Percentiles rank a stretch among this genome's conserved stretches.
These are phyloP conservation scores for Ooceraea biroi DNA, from an alignment of 1,140 invertebrate species.

Conservation along the genomic window DNA sequence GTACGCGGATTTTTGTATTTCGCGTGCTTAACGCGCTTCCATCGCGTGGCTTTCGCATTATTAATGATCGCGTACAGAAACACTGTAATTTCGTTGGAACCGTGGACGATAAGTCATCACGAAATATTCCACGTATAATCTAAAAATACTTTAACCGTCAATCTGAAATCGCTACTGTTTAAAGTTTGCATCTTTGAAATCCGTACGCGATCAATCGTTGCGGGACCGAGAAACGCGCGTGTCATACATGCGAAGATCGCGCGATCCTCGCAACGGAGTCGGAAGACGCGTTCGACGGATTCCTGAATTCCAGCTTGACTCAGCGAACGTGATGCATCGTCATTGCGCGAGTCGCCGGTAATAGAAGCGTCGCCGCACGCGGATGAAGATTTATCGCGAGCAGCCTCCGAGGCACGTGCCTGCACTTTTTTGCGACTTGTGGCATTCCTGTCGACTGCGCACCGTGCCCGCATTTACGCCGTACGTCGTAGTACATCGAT, in stretches of 20 bases:
- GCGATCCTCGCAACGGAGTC: not conserved
- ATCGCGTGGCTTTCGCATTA: not conserved
- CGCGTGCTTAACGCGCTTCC: constrained; percentile 15
- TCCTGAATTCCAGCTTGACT: constrained; percentile 67
- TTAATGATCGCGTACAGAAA: constrained; percentile 23
- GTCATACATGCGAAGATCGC: no score
- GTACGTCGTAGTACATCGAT: constrained; percentile 21
- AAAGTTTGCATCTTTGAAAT: not conserved
- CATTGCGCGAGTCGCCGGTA: constrained; percentile 64
- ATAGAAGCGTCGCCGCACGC: constrained; percentile 59
- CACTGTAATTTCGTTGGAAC: not conserved
- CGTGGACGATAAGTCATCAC: constrained; percentile 20
- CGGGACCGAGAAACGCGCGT: not conserved
- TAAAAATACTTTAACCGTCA: not conserved
- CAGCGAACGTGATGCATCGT: constrained; percentile 68
- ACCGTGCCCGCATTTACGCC: constrained; percentile 51
- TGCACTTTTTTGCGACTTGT: constrained; percentile 61
- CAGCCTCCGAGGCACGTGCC: constrained; percentile 70
- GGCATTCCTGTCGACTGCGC: constrained; percentile 63
- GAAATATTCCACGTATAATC: not conserved
- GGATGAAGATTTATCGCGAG: constrained; percentile 72
- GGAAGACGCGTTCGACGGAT: constrained; percentile 57
- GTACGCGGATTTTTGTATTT: constrained; percentile 8
- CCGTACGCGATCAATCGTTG: not conserved
- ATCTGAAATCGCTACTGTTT: not conserved